phyloP scores from a whole-genome alignment of 2,797 vertebrate species.

The Diplodus sargus region DNA sequence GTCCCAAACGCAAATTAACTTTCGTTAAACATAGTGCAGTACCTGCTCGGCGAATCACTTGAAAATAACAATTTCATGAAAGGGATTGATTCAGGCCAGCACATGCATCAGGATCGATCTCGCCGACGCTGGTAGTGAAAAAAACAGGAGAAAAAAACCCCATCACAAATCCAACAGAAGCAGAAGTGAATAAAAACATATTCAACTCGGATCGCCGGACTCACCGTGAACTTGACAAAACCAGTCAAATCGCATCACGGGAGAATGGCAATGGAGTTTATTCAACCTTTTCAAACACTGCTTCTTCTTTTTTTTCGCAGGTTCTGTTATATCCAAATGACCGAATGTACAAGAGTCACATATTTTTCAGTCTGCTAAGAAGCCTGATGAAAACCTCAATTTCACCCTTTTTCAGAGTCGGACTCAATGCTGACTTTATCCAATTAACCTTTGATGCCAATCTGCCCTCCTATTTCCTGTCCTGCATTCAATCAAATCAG shows the following conservation, averaged over 20 bases:
- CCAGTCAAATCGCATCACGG: constrained; percentile 11
- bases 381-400: constrained; percentile 21
- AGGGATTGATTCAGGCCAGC: not conserved
- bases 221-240: constrained; percentile 12
- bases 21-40: not conserved
- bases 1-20: not conserved
- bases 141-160: not conserved
- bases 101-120: not conserved
- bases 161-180: not conserved
- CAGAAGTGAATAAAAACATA: not conserved
- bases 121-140: not conserved
- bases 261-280: not conserved
- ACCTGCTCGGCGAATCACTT: not conserved
- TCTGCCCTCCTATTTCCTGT: not conserved
- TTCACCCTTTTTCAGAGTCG: not conserved
- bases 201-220: constrained; percentile 2
- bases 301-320: not conserved
- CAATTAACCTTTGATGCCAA: constrained; percentile 26
- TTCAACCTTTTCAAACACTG: constrained; percentile 9
- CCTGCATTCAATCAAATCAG: constrained; percentile 21
- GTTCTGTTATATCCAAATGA: constrained; percentile 10
- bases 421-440: not conserved
- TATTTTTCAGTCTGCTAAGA: constrained; percentile 1
- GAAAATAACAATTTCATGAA: not conserved
- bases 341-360: not conserved